phyloP scores from a whole-genome alignment of 1,140 invertebrate species.

The Pseudomyrmex concolor region DNA sequence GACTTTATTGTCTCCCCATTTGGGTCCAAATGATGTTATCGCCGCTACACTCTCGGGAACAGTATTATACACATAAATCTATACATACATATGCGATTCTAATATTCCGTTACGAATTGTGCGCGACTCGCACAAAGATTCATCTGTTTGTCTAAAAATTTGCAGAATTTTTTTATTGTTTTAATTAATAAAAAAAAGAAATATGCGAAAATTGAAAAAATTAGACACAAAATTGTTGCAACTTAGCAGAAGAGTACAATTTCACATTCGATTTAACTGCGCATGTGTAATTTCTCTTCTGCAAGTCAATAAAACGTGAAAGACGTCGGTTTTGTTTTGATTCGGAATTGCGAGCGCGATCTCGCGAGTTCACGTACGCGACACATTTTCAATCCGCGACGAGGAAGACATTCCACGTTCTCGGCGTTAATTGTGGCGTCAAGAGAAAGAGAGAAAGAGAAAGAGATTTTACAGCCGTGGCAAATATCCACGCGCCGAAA shows the following conservation, averaged over 20 bases:
- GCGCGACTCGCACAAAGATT: background rate
- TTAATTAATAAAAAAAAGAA: too few relatives aligned
- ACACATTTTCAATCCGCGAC: slow-evolving; percentile 1
- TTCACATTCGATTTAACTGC: too few relatives aligned
- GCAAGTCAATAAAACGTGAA: background rate
- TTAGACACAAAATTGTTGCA: too few relatives aligned
- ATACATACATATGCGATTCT: slow-evolving; percentile 11
- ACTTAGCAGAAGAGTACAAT: too few relatives aligned
- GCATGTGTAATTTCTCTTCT: background rate
- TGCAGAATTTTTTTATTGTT: too few relatives aligned
- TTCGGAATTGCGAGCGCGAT: slow-evolving; percentile 7
- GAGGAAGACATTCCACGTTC: slow-evolving; percentile 31
- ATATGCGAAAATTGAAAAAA: too few relatives aligned
- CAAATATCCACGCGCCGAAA: slow-evolving; percentile 72
- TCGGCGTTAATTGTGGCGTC: slow-evolving; percentile 46
- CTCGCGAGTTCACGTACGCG: background rate
- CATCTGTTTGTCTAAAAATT: too few relatives aligned
- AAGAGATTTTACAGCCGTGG: slow-evolving; percentile 35
- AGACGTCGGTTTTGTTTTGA: background rate
- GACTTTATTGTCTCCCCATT: slow-evolving; percentile 64
- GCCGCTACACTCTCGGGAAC: background rate
- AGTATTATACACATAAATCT: slow-evolving; percentile 10
- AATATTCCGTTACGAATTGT: slow-evolving; percentile 5
- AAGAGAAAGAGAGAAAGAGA: background rate
- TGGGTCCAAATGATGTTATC: slow-evolving; percentile 66